phyloP scores from a whole-genome alignment of 1,140 invertebrate species.

The Eumaeus atala region DNA sequence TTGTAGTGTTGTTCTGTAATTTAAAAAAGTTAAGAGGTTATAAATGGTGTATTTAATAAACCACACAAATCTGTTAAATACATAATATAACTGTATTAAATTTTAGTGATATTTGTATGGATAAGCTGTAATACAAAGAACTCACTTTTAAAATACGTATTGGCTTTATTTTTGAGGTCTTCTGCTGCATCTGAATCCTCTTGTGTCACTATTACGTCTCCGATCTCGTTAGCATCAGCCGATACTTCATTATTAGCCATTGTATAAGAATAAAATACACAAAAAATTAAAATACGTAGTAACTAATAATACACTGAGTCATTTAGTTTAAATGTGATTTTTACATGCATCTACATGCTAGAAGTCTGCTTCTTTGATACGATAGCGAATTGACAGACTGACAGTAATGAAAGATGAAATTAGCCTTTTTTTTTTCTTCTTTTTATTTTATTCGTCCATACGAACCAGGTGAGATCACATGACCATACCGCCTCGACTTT shows the following conservation, averaged over 20 bases:
- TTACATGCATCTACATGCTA: slow-evolving; percentile 44
- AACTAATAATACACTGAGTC: slow-evolving; percentile 35
- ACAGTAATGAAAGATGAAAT: slow-evolving; percentile 35
- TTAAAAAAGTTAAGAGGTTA: slow-evolving; percentile 50
- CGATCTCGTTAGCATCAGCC: slow-evolving; percentile 38
- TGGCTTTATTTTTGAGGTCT: slow-evolving; percentile 64
- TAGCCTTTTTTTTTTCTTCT: slow-evolving; percentile 18
- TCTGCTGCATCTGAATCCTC: slow-evolving; percentile 60
- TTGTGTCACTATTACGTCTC: slow-evolving; percentile 31
- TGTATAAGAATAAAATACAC: slow-evolving; percentile 24
- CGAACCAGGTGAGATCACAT: no score
- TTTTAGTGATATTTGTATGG: slow-evolving; percentile 11
- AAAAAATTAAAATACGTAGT: slow-evolving; percentile 37
- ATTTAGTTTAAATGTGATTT: slow-evolving; percentile 49
- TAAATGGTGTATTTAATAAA: slow-evolving; percentile 17
- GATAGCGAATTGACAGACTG: slow-evolving; percentile 34
- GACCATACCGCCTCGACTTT: no score
- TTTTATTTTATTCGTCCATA: no score
- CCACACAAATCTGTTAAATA: no score
- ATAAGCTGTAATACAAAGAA: slow-evolving; percentile 16
- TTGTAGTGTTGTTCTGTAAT: slow-evolving; percentile 89
- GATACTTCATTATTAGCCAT: slow-evolving; percentile 51
- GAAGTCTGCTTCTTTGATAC: slow-evolving; percentile 37
- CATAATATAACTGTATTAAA: background rate
- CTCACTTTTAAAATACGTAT: slow-evolving; percentile 70